Conservation (phyloP, 2,797 vertebrate genomes). For the Malacoctenus gilli region DNA sequence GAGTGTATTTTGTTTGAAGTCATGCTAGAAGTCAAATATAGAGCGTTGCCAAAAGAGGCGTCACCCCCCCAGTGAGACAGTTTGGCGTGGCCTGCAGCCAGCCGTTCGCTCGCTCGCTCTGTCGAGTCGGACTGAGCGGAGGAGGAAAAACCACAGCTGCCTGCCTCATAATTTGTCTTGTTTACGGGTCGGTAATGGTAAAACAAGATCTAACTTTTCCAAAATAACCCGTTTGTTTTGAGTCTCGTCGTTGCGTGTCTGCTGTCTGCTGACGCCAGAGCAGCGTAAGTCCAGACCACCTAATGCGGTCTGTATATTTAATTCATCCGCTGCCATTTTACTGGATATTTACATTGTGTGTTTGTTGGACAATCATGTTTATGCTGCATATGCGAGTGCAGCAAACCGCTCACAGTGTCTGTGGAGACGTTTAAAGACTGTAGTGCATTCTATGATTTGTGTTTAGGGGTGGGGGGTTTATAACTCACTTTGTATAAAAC, state of each 20-base stretch:
- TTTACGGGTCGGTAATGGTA: background rate
- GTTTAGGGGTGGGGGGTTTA: too few species aligned
- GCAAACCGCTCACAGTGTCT: too few species aligned
- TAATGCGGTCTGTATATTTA: background rate
- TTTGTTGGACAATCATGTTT: background rate
- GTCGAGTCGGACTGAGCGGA: background rate
- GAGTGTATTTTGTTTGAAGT: background rate
- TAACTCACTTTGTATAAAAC: too few species aligned
- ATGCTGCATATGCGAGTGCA: too few species aligned
- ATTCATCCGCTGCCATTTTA: background rate
- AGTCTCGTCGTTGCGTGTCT: background rate
- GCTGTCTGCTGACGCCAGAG: background rate
- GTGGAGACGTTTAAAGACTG: too few species aligned
- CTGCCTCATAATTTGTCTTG: background rate
- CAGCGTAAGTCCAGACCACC: background rate
- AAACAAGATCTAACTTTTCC: background rate
- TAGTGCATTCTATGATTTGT: too few species aligned
- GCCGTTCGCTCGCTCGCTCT: background rate
- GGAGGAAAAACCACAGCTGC: background rate
- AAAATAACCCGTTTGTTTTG: background rate
- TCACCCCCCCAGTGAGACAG: background rate
- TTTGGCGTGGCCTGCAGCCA: conserved; percentile 1
- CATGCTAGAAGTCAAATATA: background rate
- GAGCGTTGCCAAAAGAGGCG: background rate
- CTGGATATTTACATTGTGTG: background rate